phyloP scores from a whole-genome alignment of 2,888 invertebrate species.

The Rambutsinella grinnellia region DNA sequence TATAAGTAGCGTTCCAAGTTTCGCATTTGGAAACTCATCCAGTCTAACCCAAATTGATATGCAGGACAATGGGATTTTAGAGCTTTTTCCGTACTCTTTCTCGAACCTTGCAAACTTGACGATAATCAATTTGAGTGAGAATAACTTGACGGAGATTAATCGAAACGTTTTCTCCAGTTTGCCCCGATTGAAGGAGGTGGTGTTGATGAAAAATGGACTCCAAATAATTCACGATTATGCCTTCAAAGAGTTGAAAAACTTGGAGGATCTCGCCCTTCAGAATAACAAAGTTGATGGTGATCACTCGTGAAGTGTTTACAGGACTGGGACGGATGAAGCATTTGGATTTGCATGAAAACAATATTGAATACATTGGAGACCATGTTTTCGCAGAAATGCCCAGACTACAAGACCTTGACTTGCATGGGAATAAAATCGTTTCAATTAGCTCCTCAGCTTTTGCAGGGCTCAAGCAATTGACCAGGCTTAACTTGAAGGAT shows the following conservation, averaged over 20 bases:
- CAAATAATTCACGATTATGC: conserved; percentile 67
- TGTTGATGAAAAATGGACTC: conserved; percentile 66
- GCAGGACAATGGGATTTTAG: conserved; percentile 78
- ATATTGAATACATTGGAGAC: conserved; percentile 82
- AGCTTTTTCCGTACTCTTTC: conserved; percentile 79
- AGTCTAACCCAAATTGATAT: conserved; percentile 78
- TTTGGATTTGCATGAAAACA: conserved; percentile 80
- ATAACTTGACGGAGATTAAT: conserved; percentile 81
- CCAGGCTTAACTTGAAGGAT: conserved; percentile 80
- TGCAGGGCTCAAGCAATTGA: conserved; percentile 80
- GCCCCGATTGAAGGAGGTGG: conserved; percentile 73
- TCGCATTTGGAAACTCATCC: conserved; percentile 81
- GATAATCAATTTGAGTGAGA: conserved; percentile 80
- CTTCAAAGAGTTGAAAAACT: conserved; percentile 65
- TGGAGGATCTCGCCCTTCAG: conserved; percentile 71
- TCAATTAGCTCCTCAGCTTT: conserved; percentile 84
- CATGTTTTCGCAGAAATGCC: conserved; percentile 84
- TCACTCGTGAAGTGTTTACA: conserved; percentile 83
- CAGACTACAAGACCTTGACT: conserved; percentile 79
- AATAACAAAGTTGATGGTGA: conserved; percentile 76
- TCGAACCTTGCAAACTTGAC: conserved; percentile 80
- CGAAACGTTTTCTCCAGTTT: conserved; percentile 80
- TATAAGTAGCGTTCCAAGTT: conserved; percentile 74
- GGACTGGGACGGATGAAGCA: conserved; percentile 81
- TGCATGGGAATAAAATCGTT: conserved; percentile 73